phyloP scores from a whole-genome alignment of 1,140 invertebrate genomes.

The Nasonia giraulti region DNA sequence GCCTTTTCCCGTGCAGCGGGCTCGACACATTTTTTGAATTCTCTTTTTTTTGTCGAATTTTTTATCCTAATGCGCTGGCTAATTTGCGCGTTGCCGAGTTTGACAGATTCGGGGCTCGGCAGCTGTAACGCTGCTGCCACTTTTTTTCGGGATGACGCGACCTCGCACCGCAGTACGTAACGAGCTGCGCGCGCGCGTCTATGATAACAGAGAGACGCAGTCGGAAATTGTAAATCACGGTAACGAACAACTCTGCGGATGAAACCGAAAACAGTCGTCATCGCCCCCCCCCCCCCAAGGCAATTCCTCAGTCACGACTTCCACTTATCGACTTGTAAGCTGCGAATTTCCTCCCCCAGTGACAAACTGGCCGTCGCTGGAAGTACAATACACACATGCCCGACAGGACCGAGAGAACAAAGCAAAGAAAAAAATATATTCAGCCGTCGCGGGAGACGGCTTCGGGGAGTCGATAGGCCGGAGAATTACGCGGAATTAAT shows the following conservation, averaged over 20 bases:
- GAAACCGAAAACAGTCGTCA: not conserved
- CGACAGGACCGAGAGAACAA: not conserved
- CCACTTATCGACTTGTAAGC: not conserved
- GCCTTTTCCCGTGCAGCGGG: not conserved
- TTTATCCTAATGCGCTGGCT: conserved; percentile 19
- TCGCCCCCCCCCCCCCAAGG: not conserved
- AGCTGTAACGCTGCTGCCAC: too few relatives aligned
- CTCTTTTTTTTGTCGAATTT: too few relatives aligned
- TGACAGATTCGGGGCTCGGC: too few relatives aligned
- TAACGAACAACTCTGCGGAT: too few relatives aligned
- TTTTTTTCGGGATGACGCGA: too few relatives aligned
- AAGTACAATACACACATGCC: too few relatives aligned
- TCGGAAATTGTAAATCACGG: too few relatives aligned
- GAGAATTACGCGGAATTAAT: conserved; percentile 41
- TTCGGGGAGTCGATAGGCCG: not conserved
- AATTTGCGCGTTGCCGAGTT: conserved; percentile 11
- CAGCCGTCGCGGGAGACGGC: not conserved
- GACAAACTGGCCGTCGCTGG: not conserved
- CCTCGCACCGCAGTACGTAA: too few relatives aligned
- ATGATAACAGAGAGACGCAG: too few relatives aligned
- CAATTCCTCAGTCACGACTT: not conserved
- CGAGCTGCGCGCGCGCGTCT: too few relatives aligned
- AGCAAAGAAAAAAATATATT: conserved; percentile 25
- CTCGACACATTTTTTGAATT: too few relatives aligned
- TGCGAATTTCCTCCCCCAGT: not conserved